Evolutionary conservation across 2,797 vertebrate genomes (phyloP).

Genomic region (Australoheros facetus): DNA sequence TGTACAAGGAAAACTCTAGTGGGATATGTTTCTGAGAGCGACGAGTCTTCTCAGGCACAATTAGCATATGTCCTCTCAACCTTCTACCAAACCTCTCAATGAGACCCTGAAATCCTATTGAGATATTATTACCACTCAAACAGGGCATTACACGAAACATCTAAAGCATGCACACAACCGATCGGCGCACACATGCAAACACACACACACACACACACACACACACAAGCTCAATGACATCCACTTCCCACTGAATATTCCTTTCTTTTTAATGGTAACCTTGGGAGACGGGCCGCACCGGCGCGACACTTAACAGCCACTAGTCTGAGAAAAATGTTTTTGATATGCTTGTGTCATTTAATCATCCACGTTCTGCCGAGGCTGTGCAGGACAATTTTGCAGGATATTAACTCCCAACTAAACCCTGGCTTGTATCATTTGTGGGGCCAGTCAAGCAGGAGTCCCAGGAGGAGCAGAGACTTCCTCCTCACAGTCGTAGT

Average conservation of each 20-base stretch:
- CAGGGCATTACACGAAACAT: slow-evolving; percentile 67
- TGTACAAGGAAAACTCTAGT: slow-evolving; percentile 63
- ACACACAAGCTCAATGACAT: slow-evolving; percentile 67
- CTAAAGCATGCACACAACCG: slow-evolving; percentile 37
- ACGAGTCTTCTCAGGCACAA: slow-evolving; percentile 59
- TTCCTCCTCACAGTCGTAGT: slow-evolving; percentile 80
- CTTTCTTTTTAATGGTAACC: slow-evolving; percentile 83
- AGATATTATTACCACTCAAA: slow-evolving; percentile 76
- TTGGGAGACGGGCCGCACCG: slow-evolving; percentile 78
- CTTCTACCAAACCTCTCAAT: slow-evolving; percentile 70
- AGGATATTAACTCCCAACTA: slow-evolving; percentile 89
- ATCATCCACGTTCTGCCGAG: slow-evolving; percentile 83
- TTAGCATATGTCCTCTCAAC: slow-evolving; percentile 79
- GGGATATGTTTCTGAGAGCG: slow-evolving; percentile 68
- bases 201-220: slow-evolving; percentile 18
- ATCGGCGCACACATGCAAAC: slow-evolving; percentile 32
- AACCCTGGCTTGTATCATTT: slow-evolving; percentile 88
- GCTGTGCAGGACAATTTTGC: slow-evolving; percentile 86
- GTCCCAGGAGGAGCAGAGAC: slow-evolving; percentile 80
- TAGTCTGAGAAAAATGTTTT: slow-evolving; percentile 86
- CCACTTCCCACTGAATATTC: slow-evolving; percentile 78
- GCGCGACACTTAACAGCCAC: slow-evolving; percentile 83
- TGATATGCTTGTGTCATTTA: slow-evolving; percentile 87
- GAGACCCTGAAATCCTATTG: slow-evolving; percentile 71
- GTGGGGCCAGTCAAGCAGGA: slow-evolving; percentile 86